These are phyloP conservation scores for Parauchenoglanis ngamensis DNA, from an alignment of 2,797 vertebrate genomes.

Conservation along the genomic window DNA sequence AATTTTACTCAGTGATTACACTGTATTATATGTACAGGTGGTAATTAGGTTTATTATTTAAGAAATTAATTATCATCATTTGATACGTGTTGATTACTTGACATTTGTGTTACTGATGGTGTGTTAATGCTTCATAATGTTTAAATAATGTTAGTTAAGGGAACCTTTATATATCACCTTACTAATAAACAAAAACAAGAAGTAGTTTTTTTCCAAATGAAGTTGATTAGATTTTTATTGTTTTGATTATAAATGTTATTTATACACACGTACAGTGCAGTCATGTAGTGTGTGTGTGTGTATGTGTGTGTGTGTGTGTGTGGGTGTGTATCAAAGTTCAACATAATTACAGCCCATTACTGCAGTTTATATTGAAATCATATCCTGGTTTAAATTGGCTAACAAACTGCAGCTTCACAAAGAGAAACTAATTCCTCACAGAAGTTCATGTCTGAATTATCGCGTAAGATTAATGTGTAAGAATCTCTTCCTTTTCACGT, in stretches of 20 bases:
- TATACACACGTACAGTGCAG: background rate
- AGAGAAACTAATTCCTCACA: background rate
- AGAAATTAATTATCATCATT: too few species aligned
- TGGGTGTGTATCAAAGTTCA: background rate
- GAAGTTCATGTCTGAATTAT: background rate
- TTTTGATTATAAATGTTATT: background rate
- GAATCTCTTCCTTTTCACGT: background rate
- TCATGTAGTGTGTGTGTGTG: background rate
- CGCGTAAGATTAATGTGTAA: background rate
- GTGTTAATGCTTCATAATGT: background rate
- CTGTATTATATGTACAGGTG: too few species aligned
- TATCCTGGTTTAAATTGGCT: background rate
- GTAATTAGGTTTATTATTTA: background rate
- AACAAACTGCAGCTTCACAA: background rate
- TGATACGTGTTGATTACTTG: too few species aligned
- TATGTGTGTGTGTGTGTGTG: background rate
- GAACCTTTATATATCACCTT: background rate
- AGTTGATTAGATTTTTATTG: background rate
- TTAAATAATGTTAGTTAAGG: too few species aligned
- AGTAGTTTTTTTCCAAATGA: background rate
- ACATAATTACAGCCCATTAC: background rate
- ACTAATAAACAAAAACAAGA: background rate
- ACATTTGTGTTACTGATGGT: background rate
- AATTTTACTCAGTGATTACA: too few species aligned
- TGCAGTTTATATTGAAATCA: background rate